Evolutionary conservation across 1,140 invertebrate species (phyloP).

Genomic region (Drosophila arawakana): DNA sequence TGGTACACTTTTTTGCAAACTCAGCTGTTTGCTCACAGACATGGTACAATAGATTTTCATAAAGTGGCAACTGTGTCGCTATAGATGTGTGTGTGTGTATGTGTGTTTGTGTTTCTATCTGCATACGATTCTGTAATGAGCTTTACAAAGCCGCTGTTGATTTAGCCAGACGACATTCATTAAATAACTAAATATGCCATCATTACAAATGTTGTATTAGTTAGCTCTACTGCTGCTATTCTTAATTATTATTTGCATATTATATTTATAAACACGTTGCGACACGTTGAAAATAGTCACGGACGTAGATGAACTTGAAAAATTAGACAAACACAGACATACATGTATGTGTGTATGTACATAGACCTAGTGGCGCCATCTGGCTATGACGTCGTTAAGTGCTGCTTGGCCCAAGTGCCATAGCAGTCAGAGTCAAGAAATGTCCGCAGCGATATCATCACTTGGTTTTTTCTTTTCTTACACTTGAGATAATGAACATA

Average conservation of each 20-base stretch:
- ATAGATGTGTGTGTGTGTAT: slow-evolving; percentile 6
- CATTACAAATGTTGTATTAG: slow-evolving; percentile 48
- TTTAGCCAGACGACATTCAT: slow-evolving; percentile 54
- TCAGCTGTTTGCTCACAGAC: too few species aligned
- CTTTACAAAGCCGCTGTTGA: slow-evolving; percentile 35
- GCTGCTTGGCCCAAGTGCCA: slow-evolving; percentile 21
- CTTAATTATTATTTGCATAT: slow-evolving; percentile 34
- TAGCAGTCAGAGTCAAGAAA: slow-evolving; percentile 40
- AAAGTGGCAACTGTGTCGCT: background rate
- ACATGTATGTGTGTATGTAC: background rate
- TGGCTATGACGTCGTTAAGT: slow-evolving; percentile 17
- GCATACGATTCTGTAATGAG: slow-evolving; percentile 55
- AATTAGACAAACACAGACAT: slow-evolving; percentile 18
- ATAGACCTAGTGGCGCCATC: slow-evolving; percentile 40
- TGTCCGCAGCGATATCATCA: slow-evolving; percentile 39
- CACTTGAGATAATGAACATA: slow-evolving; percentile 45
- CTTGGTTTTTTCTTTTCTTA: background rate
- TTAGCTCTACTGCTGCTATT: slow-evolving; percentile 1
- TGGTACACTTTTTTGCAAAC: too few species aligned
- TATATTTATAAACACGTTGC: slow-evolving; percentile 39
- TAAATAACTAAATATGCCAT: slow-evolving; percentile 41
- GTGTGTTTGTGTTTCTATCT: slow-evolving; percentile 34
- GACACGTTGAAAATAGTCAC: slow-evolving; percentile 18
- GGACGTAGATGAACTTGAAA: slow-evolving; percentile 45
- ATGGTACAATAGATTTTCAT: too few species aligned